These are phyloP conservation scores for Vipera ursinii DNA, from an alignment of 2,797 vertebrate species.

Conservation along the genomic window DNA sequence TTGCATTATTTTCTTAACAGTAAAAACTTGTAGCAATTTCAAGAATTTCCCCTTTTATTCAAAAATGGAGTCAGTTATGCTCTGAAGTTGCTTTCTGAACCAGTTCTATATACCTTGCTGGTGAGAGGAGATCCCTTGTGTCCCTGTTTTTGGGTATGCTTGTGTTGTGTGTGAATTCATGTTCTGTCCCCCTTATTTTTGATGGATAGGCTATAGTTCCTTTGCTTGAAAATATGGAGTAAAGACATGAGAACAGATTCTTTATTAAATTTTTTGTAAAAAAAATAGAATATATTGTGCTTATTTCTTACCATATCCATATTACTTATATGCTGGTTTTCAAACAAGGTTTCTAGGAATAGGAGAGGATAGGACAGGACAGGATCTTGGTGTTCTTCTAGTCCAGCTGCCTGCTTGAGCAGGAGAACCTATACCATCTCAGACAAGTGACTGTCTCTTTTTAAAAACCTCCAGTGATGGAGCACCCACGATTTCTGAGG, in stretches of 20 bases:
- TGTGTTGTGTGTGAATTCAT: background rate
- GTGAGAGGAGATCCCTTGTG: background rate
- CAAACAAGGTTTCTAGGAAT: background rate
- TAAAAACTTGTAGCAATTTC: slow-evolving; percentile 58
- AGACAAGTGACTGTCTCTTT: no score
- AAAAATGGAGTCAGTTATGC: slow-evolving; percentile 67
- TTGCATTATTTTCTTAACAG: slow-evolving; percentile 52
- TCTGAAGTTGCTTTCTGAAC: slow-evolving; percentile 58
- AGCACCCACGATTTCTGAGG: no score
- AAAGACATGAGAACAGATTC: background rate
- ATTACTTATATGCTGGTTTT: background rate
- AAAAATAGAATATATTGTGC: background rate
- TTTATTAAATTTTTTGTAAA: background rate
- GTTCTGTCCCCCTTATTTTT: background rate
- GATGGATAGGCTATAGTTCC: background rate
- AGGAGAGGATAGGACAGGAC: no score
- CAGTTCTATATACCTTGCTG: slow-evolving; percentile 51
- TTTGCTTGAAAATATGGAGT: background rate
- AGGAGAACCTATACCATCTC: no score
- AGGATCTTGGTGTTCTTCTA: no score
- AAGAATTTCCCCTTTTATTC: slow-evolving; percentile 49
- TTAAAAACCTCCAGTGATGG: no score
- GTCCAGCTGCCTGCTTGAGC: no score
- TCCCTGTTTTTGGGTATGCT: background rate
- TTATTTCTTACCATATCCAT: background rate